These are phyloP conservation scores for Rhadinocentrus ornatus DNA, from an alignment of 2,797 vertebrate species.

Conservation along the genomic window DNA sequence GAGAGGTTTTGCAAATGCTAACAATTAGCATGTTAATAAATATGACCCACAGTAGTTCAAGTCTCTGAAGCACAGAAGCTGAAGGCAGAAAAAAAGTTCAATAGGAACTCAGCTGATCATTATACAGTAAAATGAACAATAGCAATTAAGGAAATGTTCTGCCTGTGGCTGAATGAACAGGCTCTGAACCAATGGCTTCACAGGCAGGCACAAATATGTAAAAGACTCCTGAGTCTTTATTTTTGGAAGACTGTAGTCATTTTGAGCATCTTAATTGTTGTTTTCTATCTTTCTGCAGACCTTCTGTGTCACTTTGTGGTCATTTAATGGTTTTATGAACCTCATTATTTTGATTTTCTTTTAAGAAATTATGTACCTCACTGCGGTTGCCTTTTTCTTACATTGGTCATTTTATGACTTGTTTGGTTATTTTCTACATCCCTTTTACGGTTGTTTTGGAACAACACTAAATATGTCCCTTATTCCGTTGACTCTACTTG, in stretches of 20 bases:
- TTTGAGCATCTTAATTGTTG: not conserved
- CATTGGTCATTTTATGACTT: not conserved
- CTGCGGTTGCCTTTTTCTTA: not conserved
- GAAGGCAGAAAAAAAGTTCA: slow-evolving; percentile 17
- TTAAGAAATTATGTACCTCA: not conserved
- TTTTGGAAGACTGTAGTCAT: not conserved
- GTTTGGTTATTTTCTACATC: not conserved
- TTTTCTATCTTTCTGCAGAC: not conserved
- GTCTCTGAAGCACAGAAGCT: slow-evolving; percentile 5
- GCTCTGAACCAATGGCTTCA: not conserved
- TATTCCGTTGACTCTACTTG: not conserved
- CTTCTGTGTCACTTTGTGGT: not conserved
- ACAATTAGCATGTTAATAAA: slow-evolving; percentile 32
- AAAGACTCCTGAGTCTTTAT: not conserved
- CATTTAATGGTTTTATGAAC: not conserved
- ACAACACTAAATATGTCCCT: not conserved
- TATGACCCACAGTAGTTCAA: not conserved
- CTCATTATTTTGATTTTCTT: not conserved
- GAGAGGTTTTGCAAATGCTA: slow-evolving; percentile 26
- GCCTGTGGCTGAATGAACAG: not conserved
- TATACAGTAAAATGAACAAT: not conserved
- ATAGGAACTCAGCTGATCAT: not conserved
- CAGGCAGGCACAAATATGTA: not conserved
- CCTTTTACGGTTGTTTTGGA: not conserved
- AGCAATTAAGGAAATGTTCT: not conserved